Conservation (phyloP, 2,888 invertebrate genomes). For the Andrena dorsata region DNA sequence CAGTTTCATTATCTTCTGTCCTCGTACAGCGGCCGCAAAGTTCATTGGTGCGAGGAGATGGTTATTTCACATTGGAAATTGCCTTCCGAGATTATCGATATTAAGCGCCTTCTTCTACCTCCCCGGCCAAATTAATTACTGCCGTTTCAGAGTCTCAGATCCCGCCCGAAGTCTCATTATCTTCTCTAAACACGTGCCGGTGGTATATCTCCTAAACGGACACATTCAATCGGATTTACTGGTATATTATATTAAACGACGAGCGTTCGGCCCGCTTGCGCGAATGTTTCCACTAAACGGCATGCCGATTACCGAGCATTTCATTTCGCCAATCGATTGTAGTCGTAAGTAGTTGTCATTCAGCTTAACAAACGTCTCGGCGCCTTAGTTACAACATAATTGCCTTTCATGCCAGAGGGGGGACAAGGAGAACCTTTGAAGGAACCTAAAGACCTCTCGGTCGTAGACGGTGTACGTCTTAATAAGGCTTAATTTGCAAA, state of each 20-base stretch:
- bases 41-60: conserved; percentile 25
- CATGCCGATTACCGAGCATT: background rate
- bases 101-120: conserved; percentile 9
- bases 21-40: conserved; percentile 38
- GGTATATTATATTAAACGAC: background rate
- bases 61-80: conserved; percentile 41
- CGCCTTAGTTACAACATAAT: conserved; percentile 20
- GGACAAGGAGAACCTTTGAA: conserved; percentile 23
- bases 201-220: no score
- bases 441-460: conserved; percentile 31
- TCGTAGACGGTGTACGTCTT: conserved; percentile 56
- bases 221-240: no score
- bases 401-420: background rate
- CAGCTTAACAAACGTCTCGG: background rate
- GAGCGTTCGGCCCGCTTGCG: no score
- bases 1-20: conserved; percentile 67
- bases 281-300: background rate
- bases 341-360: background rate
- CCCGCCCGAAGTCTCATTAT: background rate
- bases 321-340: background rate
- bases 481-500: conserved; percentile 72
- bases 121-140: background rate
- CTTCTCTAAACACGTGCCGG: background rate
- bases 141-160: background rate
- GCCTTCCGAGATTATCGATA: conserved; percentile 20